Conservation (phyloP, 30 jellyfish, hydroid and myxozoan species). For the Chrysaora quinquecirrha region DNA sequence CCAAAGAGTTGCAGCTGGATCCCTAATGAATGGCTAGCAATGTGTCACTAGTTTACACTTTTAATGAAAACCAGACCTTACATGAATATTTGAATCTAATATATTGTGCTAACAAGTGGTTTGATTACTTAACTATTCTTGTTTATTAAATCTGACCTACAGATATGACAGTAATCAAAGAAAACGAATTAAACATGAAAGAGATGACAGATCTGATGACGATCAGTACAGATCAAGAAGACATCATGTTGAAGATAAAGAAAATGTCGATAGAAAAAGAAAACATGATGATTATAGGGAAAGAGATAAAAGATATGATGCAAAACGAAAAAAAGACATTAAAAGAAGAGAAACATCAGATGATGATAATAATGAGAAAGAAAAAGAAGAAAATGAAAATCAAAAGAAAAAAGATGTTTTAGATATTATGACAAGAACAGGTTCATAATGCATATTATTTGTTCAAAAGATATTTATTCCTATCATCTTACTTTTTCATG, state of each 20-base stretch:
- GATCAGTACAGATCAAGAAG: background rate
- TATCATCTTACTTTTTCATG: background rate
- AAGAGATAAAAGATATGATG: constrained; percentile 27
- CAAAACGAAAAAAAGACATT: constrained; percentile 22
- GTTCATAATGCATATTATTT: too few relatives aligned
- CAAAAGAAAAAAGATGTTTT: constrained; percentile 65
- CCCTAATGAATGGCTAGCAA: too few relatives aligned
- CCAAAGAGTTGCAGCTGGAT: too few relatives aligned
- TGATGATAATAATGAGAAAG: background rate
- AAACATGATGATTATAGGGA: constrained; percentile 7
- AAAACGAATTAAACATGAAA: background rate
- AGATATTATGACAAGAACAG: constrained; percentile 92
- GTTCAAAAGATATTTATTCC: too few relatives aligned
- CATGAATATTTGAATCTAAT: too few relatives aligned
- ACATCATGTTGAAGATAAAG: constrained; percentile 13
- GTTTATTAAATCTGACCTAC: too few relatives aligned
- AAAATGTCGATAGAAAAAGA: constrained; percentile 15
- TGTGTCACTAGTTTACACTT: too few relatives aligned
- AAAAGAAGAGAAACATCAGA: constrained; percentile 3
- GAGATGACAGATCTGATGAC: constrained; percentile 13
- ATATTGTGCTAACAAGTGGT: too few relatives aligned
- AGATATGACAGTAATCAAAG: constrained; percentile 5
- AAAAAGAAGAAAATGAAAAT: constrained; percentile 18
- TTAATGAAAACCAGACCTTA: too few relatives aligned
- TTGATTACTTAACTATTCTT: too few relatives aligned